A percentile compares a stretch with the other conserved stretches of the same genome.
Evolutionary conservation across 2,888 invertebrate genomes (phyloP).

Genomic region (Ceratothoa steindachneri): DNA sequence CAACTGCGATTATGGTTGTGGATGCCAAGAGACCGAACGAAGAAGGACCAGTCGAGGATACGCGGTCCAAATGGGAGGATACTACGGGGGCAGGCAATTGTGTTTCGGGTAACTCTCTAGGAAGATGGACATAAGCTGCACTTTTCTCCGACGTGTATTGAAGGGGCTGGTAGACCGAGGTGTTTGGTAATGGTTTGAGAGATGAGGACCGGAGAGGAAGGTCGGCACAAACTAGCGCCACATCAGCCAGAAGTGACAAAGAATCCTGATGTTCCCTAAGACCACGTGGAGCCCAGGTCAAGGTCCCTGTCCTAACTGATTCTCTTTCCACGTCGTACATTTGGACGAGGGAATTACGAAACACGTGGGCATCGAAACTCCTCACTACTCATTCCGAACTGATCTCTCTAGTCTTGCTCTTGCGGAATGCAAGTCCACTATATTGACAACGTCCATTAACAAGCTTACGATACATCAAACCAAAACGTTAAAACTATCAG

Average conservation of each 20-base stretch:
- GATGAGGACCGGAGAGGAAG: not conserved
- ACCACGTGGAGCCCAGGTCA: not conserved
- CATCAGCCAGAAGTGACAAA: conserved; percentile 42
- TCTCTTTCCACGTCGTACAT: not conserved
- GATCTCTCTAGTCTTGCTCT: not conserved
- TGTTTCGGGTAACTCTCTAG: not conserved
- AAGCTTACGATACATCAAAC: too few species aligned
- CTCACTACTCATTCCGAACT: not conserved
- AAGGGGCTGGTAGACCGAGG: not conserved
- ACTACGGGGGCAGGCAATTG: not conserved
- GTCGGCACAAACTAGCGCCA: conserved; percentile 40
- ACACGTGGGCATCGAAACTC: too few species aligned
- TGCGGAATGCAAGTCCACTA: not conserved
- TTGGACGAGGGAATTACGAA: too few species aligned
- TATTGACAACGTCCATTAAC: not conserved
- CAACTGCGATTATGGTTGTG: conserved; percentile 18
- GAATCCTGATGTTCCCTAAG: conserved; percentile 28
- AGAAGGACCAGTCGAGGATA: not conserved
- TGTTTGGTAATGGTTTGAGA: not conserved
- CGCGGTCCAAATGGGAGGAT: not conserved
- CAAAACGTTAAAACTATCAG: not conserved
- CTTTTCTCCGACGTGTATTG: not conserved
- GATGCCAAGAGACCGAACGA: not conserved
- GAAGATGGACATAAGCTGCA: not conserved
- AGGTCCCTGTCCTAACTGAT: not conserved